Evolutionary conservation across 2,888 invertebrate genomes (phyloP).

Genomic region (Synergus laeviventris): DNA sequence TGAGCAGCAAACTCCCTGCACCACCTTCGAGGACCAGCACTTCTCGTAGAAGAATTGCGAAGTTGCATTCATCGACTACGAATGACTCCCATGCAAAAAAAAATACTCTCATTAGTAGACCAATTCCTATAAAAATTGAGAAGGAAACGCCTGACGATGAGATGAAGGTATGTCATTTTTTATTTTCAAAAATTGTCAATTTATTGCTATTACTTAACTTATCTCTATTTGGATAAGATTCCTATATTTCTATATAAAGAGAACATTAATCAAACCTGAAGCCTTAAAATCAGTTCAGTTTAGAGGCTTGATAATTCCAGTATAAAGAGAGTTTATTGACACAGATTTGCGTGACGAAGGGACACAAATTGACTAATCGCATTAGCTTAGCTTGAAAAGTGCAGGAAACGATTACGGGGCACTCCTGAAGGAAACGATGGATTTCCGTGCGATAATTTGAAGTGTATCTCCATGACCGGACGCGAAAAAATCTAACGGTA

Average conservation of each 20-base stretch:
- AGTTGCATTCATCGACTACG: conserved; percentile 47
- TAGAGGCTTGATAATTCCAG: not conserved
- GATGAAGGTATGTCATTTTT: conserved; percentile 48
- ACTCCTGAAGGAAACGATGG: conserved; percentile 34
- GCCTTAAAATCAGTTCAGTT: not conserved
- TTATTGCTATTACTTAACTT: too few relatives aligned
- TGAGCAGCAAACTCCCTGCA: conserved; percentile 54
- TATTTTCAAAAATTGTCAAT: not conserved
- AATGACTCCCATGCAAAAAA: conserved; percentile 44
- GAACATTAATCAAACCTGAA: not conserved
- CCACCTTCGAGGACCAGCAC: conserved; percentile 51
- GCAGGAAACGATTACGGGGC: conserved; percentile 43
- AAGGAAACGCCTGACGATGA: conserved; percentile 56
- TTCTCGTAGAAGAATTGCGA: conserved; percentile 50
- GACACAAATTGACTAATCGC: conserved; percentile 45
- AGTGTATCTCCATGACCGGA: conserved; percentile 24
- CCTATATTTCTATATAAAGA: too few relatives aligned
- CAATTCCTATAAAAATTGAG: conserved; percentile 50
- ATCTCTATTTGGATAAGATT: too few relatives aligned
- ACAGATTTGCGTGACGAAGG: conserved; percentile 46
- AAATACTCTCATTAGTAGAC: conserved; percentile 30
- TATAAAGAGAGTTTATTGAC: conserved; percentile 43
- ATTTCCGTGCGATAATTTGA: conserved; percentile 38
- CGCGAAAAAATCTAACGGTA: conserved; percentile 18
- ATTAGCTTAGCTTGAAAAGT: conserved; percentile 46